Evolutionary conservation across 2,888 invertebrate species (phyloP).

Genomic region (Hypercompe scribonia): DNA sequence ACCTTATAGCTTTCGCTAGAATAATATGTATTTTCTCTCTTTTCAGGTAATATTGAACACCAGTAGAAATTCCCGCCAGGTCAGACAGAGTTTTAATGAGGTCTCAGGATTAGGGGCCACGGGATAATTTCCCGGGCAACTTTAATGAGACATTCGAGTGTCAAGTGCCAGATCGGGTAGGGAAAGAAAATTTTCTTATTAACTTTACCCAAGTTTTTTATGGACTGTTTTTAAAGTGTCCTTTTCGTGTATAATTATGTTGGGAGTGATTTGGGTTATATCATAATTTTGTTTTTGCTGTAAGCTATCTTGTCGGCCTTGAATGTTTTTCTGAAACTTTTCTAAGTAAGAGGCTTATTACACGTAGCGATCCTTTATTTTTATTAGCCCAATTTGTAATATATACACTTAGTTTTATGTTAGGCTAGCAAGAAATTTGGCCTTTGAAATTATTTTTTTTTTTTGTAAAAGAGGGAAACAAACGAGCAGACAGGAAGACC

Average conservation of each 20-base stretch:
- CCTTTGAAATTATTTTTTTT: neutral
- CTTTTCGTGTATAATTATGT: conserved; percentile 23
- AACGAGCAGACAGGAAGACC: no score
- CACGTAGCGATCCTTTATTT: neutral
- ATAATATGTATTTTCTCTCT: conserved; percentile 42
- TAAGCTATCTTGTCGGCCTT: neutral
- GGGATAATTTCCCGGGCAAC: conserved; percentile 50
- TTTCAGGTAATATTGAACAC: conserved; percentile 53
- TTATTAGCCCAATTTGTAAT: neutral
- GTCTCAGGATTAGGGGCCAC: conserved; percentile 47
- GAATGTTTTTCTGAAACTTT: neutral
- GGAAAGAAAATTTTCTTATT: conserved; percentile 42
- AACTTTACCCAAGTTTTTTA: conserved; percentile 33
- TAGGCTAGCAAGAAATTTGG: neutral
- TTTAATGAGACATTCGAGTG: conserved; percentile 59
- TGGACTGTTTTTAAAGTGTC: conserved; percentile 24
- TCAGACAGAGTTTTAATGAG: conserved; percentile 54
- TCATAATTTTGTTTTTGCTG: conserved; percentile 15
- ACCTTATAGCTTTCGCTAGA: conserved; percentile 12
- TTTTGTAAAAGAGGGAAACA: no score
- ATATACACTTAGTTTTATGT: neutral
- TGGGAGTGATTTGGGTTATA: conserved; percentile 18
- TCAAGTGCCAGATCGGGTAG: conserved; percentile 29
- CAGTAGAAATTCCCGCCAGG: conserved; percentile 34
- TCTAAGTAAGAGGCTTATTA: neutral